Conservation (phyloP, 30 jellyfish, hydroid and myxozoan genomes). For the Rhopilema esculentum region DNA sequence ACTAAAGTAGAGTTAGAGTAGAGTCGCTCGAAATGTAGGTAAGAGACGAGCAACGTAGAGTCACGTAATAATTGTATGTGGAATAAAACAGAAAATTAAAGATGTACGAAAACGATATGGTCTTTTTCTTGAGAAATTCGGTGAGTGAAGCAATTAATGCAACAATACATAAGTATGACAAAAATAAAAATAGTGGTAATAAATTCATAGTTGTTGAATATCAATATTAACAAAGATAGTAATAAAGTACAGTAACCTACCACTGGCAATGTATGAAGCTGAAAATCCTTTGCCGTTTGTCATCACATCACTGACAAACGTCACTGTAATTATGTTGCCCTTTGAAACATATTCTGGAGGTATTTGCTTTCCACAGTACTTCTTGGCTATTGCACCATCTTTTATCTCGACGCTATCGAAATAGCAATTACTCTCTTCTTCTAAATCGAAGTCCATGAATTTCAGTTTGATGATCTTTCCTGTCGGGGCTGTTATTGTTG, state of each 20-base stretch:
- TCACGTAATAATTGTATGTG: no score
- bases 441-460: slow-evolving; percentile 1
- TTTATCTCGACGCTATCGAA: slow-evolving; percentile 10
- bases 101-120: no score
- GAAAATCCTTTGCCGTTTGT: slow-evolving; percentile 4
- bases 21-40: no score
- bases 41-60: no score
- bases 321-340: slow-evolving; percentile 11
- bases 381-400: slow-evolving; percentile 4
- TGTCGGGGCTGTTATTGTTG: not conserved
- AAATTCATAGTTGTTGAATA: no score
- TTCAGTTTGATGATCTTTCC: slow-evolving; percentile 13
- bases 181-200: no score
- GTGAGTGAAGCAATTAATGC: no score
- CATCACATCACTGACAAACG: not conserved
- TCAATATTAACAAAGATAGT: no score
- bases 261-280: not conserved
- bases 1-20: no score
- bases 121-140: no score
- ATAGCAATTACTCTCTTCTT: not conserved
- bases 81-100: no score
- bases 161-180: no score
- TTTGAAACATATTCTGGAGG: slow-evolving; percentile 3
- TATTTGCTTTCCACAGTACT: slow-evolving; percentile 18
- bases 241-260: not conserved